Base-by-base conservation (phyloP, 2,113 vertebrate genomes). In the Leucosticte australis region DNA sequence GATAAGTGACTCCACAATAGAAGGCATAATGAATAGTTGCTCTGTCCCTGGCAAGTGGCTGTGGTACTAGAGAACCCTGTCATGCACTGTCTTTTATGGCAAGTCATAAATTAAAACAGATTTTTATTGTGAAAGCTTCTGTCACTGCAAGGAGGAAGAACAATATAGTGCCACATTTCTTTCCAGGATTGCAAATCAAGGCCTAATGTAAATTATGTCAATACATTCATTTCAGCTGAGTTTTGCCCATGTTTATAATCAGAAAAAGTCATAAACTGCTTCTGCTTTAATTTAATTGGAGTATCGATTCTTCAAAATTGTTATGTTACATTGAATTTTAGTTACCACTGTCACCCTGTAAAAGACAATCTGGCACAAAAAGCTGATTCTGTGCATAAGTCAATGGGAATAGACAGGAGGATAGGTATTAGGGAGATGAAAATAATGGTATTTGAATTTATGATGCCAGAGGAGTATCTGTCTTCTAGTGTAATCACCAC, bases 21-120 rank as follows among this genome's bases (percentile, higher is more conserved):
- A 91, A 88, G 33, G 42, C 42, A 68, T 81, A 93, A 93, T 94
- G 79, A 96, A 94, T 86, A 92, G 94, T 71, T 83, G 55, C 52
- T 94, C 39, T 90, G 59, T 90, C 93, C 90, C 95, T 95, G 89
- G 78, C 85, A 96, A 79, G 68, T 88, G 47, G 24, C 44, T 67
- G 18, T 4, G 9, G 47, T 22, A 53, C 44, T 83, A 74, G 76
- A 92, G 56, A 86, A 78, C 31, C 68, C 83, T 93, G 87, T 95
- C 92, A 94, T 33, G 37, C n/a, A 49, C 75, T 83, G 47, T 86
- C 65, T 90, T 93, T 90, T 81, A 93, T 68, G 79, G 85, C 49
- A 86, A 93, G 31, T 39, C 71, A 87, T 96, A 96, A 90, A 94
- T 97, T 93, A 96, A 94, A 70, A 81, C 11, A 64, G 67, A 90